A percentile compares a stretch with the other conserved stretches of the same genome.
Evolutionary conservation across 2,113 vertebrate species (phyloP).

Genomic region (Chrysemys picta): DNA sequence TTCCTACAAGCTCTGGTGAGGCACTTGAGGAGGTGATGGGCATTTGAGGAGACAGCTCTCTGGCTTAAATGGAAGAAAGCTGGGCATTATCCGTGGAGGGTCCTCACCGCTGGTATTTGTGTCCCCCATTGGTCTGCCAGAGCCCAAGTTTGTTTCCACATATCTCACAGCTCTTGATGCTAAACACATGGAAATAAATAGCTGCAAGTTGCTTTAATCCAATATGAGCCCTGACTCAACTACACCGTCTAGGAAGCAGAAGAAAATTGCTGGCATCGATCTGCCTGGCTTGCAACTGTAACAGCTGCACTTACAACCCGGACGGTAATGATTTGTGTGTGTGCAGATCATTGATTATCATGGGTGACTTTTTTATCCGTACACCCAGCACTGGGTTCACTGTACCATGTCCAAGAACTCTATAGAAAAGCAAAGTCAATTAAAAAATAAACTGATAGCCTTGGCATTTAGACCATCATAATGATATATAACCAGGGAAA

Average conservation of each 20-base stretch:
- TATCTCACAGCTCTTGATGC: not conserved
- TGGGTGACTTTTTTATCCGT: not conserved
- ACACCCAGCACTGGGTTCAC: rapidly evolving
- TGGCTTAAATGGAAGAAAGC: not conserved
- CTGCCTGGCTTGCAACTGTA: no score
- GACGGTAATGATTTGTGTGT: not conserved
- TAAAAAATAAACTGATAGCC: rapidly evolving
- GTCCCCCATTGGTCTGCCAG: rapidly evolving
- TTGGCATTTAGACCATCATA: rapidly evolving
- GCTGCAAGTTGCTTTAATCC: not conserved
- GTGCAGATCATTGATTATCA: not conserved
- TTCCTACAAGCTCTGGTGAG: not conserved
- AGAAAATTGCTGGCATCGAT: not conserved
- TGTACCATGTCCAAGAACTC: not conserved
- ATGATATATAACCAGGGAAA: not conserved
- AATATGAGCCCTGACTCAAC: not conserved
- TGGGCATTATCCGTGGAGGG: not conserved
- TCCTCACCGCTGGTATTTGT: not conserved
- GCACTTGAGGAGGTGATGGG: not conserved
- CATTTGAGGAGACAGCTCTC: not conserved
- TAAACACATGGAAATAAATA: not conserved
- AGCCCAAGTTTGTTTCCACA: not conserved
- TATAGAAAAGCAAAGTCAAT: not conserved
- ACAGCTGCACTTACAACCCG: not conserved
- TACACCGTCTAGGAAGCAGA: not conserved